phyloP scores from a whole-genome alignment of 2,888 invertebrate species.

The Buathra laborator region DNA sequence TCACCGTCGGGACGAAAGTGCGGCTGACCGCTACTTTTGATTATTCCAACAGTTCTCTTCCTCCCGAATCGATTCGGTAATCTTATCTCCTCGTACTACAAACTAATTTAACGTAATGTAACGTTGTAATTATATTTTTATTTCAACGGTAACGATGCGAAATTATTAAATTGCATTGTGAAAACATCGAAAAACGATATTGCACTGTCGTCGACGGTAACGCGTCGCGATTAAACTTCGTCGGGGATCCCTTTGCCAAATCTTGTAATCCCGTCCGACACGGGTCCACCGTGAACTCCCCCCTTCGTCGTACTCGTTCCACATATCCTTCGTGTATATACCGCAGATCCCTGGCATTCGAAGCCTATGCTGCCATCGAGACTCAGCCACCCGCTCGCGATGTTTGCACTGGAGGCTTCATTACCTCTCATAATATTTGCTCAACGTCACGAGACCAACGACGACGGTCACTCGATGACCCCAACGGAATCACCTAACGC shows the following conservation, averaged over 20 bases:
- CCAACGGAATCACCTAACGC: conserved; percentile 73
- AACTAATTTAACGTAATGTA: background rate
- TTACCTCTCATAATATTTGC: conserved; percentile 84
- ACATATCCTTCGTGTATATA: conserved; percentile 67
- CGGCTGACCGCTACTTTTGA: conserved; percentile 52
- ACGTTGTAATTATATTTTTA: background rate
- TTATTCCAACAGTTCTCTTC: conserved; percentile 23
- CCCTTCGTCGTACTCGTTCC: conserved; percentile 49
- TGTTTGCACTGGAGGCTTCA: conserved; percentile 83
- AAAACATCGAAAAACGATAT: conserved; percentile 50
- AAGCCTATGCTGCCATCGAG: conserved; percentile 50
- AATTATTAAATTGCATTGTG: conserved; percentile 18
- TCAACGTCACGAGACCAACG: conserved; percentile 78
- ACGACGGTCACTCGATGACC: conserved; percentile 77
- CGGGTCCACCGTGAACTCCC: conserved; percentile 74
- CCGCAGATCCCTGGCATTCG: conserved; percentile 53
- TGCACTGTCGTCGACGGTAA: conserved; percentile 43
- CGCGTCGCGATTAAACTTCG: conserved; percentile 67
- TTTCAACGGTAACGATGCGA: background rate
- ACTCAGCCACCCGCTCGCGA: conserved; percentile 48
- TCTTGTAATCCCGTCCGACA: conserved; percentile 80
- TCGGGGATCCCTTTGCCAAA: conserved; percentile 66
- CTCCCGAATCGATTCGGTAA: background rate
- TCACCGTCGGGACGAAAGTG: conserved; percentile 25
- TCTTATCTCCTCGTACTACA: background rate